Base-by-base conservation (phyloP, 2,888 invertebrate species). In the Apomyelois bistriatella region DNA sequence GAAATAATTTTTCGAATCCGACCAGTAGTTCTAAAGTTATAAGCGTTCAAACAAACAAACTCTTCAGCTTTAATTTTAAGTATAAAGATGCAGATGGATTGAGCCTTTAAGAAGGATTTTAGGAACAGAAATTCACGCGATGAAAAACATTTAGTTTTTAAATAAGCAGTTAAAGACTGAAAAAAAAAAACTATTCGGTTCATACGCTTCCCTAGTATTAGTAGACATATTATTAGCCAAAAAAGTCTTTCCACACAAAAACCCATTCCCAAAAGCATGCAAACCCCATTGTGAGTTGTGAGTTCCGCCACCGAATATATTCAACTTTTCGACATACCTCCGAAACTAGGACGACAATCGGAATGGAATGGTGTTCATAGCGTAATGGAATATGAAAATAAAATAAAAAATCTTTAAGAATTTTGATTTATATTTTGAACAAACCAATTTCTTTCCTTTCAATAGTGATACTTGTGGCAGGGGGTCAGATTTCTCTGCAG, bases 381-480 rank as follows among this genome's bases (percentile, higher is more conserved):
- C 68, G 74, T 61, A 65, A 68, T 70, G 65, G 64, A 62, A 76
- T 84, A 82, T 84, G 84, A 56, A 84, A 84, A 78, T 70, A 68
- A 76, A 72, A 72, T 74, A 74, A 72, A 72, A 62, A 59, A 58
- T 57, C 54, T 60, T 61, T 61, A 28, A 40, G 6, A 38, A 38
- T 35, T 15, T n/a, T 49, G 13, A 40, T 10, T n/a, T n/a, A 9
- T 17, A 41, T 17, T 41, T 17, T 17, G 40, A 7, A 22, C 0
- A n/a, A 17, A 41, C 10, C 10, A 38, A 38, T 32, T 32, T 9
- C 7, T 10, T 8, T 3, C 7, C 7, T 32, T 3, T 22, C 22
- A 5, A 22, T 22, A 3, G 22, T 3, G n/a, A n/a, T n/a, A n/a
- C n/a, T n/a, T n/a, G n/a, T n/a, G n/a, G n/a, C n/a, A n/a, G n/a